Evolutionary conservation across 1,140 invertebrate species (phyloP).

Genomic region (Neocloeon triangulifer): DNA sequence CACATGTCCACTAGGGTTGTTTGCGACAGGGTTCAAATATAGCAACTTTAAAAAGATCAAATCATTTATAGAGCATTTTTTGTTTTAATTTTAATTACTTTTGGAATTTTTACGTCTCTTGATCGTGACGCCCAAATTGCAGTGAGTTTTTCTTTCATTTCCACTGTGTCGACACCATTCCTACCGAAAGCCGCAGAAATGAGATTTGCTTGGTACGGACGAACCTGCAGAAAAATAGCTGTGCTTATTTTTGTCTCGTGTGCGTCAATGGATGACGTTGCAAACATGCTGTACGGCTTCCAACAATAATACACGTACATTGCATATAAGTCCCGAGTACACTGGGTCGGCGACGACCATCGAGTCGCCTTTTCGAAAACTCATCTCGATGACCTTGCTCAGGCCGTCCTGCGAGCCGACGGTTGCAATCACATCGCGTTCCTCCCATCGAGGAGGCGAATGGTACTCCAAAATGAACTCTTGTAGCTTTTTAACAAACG

Average conservation of each 20-base stretch:
- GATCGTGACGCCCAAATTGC: too few species aligned
- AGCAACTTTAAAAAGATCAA: conserved; percentile 13
- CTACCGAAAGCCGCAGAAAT: too few species aligned
- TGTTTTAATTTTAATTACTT: conserved; percentile 7
- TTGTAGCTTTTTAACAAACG: conserved; percentile 33
- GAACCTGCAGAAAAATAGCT: too few species aligned
- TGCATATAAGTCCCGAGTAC: conserved; percentile 45
- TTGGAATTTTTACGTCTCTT: too few species aligned
- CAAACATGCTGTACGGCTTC: too few species aligned
- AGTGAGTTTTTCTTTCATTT: too few species aligned
- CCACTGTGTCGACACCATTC: too few species aligned
- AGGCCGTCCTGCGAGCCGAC: conserved; percentile 54
- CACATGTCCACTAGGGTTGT: conserved; percentile 21
- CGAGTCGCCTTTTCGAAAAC: conserved; percentile 37
- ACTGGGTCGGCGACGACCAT: conserved; percentile 42
- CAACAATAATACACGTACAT: too few species aligned
- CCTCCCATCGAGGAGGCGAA: conserved; percentile 33
- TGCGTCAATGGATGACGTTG: too few species aligned
- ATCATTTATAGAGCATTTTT: conserved; percentile 31
- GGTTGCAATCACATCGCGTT: conserved; percentile 37
- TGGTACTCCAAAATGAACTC: conserved; percentile 38
- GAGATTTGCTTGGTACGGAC: too few species aligned
- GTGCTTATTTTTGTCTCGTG: too few species aligned
- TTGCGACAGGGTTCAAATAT: conserved; percentile 23
- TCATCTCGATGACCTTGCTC: conserved; percentile 42